Evolutionary conservation across 37 sponge, comb jelly and placozoan species (phyloP).

Genomic region (Haliclona indistincta): DNA sequence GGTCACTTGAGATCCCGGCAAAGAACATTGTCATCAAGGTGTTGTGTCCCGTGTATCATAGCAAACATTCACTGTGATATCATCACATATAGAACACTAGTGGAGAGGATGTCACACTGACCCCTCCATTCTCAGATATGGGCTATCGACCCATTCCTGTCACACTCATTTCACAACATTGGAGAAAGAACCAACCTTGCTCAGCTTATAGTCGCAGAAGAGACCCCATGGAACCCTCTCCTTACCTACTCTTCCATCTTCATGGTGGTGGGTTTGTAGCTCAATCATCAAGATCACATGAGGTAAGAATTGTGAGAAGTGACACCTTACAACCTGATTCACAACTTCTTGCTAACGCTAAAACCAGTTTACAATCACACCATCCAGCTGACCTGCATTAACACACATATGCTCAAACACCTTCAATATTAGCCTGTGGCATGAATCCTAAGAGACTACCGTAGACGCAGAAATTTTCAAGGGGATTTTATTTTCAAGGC

Average conservation of each 20-base stretch:
- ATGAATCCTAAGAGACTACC: no score
- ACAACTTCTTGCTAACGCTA: no score
- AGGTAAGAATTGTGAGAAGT: constrained; percentile 68
- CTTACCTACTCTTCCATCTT: constrained; percentile 80
- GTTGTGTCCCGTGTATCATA: background rate
- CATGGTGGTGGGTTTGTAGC: constrained; percentile 98
- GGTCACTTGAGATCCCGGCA: constrained; percentile 36
- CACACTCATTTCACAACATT: constrained; percentile 51
- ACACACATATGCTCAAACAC: no score
- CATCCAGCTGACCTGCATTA: no score
- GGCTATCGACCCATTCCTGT: constrained; percentile 62
- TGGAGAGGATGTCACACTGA: constrained; percentile 39
- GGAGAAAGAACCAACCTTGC: constrained; percentile 48
- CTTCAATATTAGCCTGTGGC: no score
- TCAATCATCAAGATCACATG: constrained; percentile 80
- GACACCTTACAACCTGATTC: no score
- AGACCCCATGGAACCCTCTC: constrained; percentile 8
- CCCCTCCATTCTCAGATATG: constrained; percentile 53
- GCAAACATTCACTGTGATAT: background rate
- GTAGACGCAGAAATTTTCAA: no score
- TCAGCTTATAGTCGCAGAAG: background rate
- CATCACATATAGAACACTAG: background rate
- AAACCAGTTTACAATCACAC: no score
- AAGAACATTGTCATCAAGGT: constrained; percentile 33
- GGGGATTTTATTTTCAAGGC: no score